Evolutionary conservation across 2,113 vertebrate genomes (phyloP).

Genomic region (Sciurus niger): DNA sequence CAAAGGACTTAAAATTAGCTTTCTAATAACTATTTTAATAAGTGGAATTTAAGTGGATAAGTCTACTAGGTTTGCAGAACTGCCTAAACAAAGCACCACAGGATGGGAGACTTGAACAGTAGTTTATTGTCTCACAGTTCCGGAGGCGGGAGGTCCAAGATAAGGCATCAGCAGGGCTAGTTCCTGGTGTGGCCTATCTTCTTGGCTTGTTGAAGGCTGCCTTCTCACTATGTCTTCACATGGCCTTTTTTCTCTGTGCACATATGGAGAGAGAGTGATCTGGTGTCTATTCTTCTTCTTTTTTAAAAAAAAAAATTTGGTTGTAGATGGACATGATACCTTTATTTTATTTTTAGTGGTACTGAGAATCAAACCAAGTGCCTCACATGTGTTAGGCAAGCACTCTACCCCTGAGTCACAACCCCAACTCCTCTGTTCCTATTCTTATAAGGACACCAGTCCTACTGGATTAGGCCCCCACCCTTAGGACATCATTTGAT

Average conservation of each 20-base stretch:
- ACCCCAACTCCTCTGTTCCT: background rate
- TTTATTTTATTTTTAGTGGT: too few species aligned
- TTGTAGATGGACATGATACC: too few species aligned
- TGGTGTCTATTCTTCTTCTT: background rate
- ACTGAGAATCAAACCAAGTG: too few species aligned
- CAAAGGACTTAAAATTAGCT: too few species aligned
- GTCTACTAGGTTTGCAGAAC: background rate
- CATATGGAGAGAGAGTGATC: fast-evolving
- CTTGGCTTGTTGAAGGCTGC: background rate
- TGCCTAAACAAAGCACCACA: background rate
- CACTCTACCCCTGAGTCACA: too few species aligned
- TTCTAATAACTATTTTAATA: background rate
- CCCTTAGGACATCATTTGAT: background rate
- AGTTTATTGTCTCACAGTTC: background rate
- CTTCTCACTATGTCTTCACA: background rate
- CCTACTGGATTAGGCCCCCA: background rate
- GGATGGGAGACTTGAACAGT: background rate
- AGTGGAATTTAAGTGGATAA: background rate
- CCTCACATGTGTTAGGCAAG: too few species aligned
- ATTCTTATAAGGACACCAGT: background rate
- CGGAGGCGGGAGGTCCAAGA: background rate
- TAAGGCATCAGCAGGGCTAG: background rate
- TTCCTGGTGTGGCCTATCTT: background rate
- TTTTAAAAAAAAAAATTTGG: too few species aligned
- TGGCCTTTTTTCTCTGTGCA: background rate